A percentile compares a stretch with the other conserved stretches of the same genome.
These are phyloP conservation scores for Eulacestoma nigropectus DNA, from an alignment of 2,113 vertebrate species.

Conservation along the genomic window DNA sequence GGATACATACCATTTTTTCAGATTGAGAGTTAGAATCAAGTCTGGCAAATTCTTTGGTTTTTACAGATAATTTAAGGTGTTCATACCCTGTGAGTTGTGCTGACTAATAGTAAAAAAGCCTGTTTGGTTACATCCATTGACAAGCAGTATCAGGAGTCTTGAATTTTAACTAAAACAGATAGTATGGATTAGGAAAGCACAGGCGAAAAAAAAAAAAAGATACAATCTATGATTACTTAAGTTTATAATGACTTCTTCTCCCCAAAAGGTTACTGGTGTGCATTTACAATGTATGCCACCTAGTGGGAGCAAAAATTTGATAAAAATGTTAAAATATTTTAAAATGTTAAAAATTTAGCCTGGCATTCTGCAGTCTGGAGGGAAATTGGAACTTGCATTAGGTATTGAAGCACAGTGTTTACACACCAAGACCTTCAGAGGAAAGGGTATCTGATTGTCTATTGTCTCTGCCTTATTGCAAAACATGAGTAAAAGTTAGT, in stretches of 20 bases:
- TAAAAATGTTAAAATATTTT: neutral
- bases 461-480: neutral
- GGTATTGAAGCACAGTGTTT: neutral
- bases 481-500: neutral
- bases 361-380: neutral
- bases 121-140: neutral
- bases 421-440: neutral
- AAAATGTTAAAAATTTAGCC: neutral
- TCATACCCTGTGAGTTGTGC: neutral
- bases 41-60: neutral
- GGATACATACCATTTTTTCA: neutral
- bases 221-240: neutral
- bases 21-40: neutral
- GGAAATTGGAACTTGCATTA: neutral
- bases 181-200: neutral
- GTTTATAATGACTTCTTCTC: neutral
- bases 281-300: constrained; percentile 16
- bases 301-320: neutral
- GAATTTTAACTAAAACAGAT: neutral
- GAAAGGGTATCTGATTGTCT: neutral
- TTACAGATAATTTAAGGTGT: neutral
- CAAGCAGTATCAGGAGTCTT: neutral
- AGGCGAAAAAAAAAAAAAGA: neutral
- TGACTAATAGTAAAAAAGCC: neutral
- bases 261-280: neutral